Evolutionary conservation across 2,888 invertebrate genomes (phyloP).

Genomic region (Leptarthrus brevirostris): DNA sequence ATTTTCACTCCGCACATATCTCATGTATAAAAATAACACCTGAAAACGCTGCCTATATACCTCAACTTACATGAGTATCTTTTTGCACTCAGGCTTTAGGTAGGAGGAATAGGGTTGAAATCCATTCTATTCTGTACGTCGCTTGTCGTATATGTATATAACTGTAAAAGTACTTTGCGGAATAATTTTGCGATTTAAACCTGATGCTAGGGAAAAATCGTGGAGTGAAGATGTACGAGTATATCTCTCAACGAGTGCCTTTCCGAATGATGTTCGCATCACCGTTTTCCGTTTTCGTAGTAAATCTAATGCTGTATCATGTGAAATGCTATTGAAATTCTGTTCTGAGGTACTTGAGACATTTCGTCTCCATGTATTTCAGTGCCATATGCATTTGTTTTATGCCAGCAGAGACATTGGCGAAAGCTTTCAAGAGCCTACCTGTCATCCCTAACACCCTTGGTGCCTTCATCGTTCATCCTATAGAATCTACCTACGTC

Average conservation of each 20-base stretch:
- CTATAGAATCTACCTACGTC: background rate
- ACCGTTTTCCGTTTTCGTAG: conserved; percentile 29
- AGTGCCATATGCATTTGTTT: conserved; percentile 13
- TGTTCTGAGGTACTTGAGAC: conserved; percentile 40
- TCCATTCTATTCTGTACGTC: conserved; percentile 14
- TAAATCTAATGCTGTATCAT: conserved; percentile 38
- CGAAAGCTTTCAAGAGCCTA: background rate
- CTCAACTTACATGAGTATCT: conserved; percentile 7
- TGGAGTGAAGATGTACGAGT: background rate
- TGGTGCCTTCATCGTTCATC: background rate
- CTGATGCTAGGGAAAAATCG: conserved; percentile 8
- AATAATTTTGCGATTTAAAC: conserved; percentile 44
- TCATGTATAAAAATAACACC: conserved; percentile 3
- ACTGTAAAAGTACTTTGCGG: conserved; percentile 35
- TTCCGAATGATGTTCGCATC: conserved; percentile 24
- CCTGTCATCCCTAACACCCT: background rate
- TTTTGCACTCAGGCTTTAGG: conserved; percentile 8
- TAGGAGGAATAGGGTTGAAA: background rate
- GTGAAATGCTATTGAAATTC: conserved; percentile 37
- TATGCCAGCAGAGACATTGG: background rate
- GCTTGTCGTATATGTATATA: too few species aligned
- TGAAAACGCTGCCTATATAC: conserved; percentile 12
- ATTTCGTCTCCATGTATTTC: conserved; percentile 14
- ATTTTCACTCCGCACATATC: background rate
- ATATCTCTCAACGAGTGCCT: background rate